Evolutionary conservation across 2,113 vertebrate species (phyloP).

Genomic region (Paralichthys olivaceus): DNA sequence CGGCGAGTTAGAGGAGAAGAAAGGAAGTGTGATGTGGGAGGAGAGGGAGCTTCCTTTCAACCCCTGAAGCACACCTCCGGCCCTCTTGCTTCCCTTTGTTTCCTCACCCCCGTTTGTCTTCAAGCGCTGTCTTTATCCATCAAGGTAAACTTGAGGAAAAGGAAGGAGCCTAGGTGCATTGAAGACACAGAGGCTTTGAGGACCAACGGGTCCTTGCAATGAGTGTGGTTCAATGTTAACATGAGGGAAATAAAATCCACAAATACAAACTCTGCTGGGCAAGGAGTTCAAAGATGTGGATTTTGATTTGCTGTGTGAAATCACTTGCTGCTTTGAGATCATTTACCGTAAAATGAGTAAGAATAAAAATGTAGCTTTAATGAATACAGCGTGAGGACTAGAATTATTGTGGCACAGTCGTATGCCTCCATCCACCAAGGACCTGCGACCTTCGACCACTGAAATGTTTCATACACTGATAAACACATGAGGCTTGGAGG

Average conservation of each 20-base stretch:
- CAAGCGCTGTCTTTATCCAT: conserved; percentile 33
- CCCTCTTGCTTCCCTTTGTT: conserved; percentile 53
- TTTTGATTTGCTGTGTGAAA: conserved; percentile 30
- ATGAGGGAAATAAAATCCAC: conserved; percentile 16
- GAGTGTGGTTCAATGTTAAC: conserved; percentile 12
- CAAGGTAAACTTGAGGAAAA: conserved; percentile 28
- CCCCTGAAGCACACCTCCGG: conserved; percentile 50
- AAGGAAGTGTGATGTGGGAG: conserved; percentile 40
- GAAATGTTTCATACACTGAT: conserved; percentile 31
- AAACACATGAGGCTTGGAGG: conserved; percentile 38
- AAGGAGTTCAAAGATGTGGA: neutral
- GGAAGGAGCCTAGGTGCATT: conserved; percentile 17
- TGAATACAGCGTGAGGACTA: conserved; percentile 37
- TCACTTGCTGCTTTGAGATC: conserved; percentile 37
- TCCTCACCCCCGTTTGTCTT: conserved; percentile 22
- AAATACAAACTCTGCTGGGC: neutral
- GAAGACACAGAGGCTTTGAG: conserved; percentile 17
- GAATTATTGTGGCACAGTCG: too few species aligned
- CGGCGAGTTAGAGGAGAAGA: conserved; percentile 36
- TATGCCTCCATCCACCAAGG: too few species aligned
- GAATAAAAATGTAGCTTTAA: conserved; percentile 30
- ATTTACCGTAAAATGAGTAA: conserved; percentile 44
- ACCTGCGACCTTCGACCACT: too few species aligned
- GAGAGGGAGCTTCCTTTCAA: conserved; percentile 54
- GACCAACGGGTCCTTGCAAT: conserved; percentile 1